Conservation (phyloP, 92 coral and sea anemone genomes). For the Hydrozoanthus gracilis region DNA sequence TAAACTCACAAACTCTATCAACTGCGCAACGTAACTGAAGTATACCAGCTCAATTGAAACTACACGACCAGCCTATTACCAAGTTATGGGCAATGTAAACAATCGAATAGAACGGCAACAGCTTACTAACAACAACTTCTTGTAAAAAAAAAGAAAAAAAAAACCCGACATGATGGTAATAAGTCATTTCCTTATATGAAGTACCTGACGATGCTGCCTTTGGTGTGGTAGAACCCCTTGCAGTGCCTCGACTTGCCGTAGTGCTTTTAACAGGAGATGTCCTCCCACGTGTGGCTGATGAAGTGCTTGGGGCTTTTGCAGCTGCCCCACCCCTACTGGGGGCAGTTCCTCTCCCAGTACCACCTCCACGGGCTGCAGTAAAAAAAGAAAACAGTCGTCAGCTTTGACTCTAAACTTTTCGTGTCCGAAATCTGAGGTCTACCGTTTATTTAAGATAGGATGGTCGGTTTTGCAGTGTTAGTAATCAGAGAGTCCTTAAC, state of each 20-base stretch:
- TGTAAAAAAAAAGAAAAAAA: too few species aligned
- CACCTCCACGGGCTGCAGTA: slow-evolving; percentile 28
- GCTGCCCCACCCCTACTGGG: slow-evolving; percentile 33
- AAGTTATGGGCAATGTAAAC: too few species aligned
- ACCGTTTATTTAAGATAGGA: too few species aligned
- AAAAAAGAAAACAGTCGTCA: background rate
- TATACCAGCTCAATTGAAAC: background rate
- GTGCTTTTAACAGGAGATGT: slow-evolving; percentile 73
- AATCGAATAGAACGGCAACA: too few species aligned
- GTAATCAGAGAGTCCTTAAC: too few species aligned
- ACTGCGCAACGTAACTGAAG: background rate
- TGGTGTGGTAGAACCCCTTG: slow-evolving; percentile 37
- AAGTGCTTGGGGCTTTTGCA: slow-evolving; percentile 18
- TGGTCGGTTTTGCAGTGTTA: too few species aligned
- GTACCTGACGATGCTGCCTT: slow-evolving; percentile 9
- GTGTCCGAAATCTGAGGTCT: too few species aligned
- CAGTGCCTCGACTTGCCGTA: slow-evolving; percentile 59
- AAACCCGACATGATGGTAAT: background rate
- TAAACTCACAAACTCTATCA: background rate
- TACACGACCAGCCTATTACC: background rate
- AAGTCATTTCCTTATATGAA: background rate
- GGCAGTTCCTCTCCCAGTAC: slow-evolving; percentile 10
- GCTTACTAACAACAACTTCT: too few species aligned
- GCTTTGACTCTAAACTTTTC: too few species aligned
- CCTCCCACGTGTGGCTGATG: slow-evolving; percentile 62